Base-by-base conservation (phyloP, 2,113 vertebrate genomes). In the Phalacrocorax pelagicus region DNA sequence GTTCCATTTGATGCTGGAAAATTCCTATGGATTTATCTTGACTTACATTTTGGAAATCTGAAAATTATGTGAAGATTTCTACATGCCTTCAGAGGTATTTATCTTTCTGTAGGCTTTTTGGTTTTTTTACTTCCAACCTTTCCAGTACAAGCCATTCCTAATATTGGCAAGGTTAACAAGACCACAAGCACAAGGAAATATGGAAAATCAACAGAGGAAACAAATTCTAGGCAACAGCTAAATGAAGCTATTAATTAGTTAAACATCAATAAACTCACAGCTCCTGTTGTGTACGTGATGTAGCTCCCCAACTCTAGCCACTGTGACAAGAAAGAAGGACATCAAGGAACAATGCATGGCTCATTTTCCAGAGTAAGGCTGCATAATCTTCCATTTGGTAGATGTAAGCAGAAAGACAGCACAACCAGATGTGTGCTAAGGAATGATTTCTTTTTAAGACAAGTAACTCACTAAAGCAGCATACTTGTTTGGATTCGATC, bases 211-310 rank as follows among this genome's bases (percentile, higher is more conserved):
- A 36, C 5, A 69, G 11, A 81, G 23, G 59, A 91, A 92, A 81
- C 0, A 66, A 84, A 59, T 47, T 2, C 11, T 34, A 47, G 7
- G 26, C 40, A 84, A 59, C 61, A 15, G 1, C 1, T 51, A 67
- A 81, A 55, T 69, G 17, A 79, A 82, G 15, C 10, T 83, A 67
- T 74, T 16, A 6, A 61, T 66, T 58, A 81, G 6, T 54, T 73
- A 83, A 86, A 74, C 14, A 42, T 15, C 12, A 67, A 11, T 5
- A 32, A 75, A 70, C 0, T 4, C 46, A 46, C 46, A 61, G 38
- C 12, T 70, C 8, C 34, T 78, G 9, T 30, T 36, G 2, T 26
- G 1, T n/a, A 10, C 34, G 3, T 49, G 24, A 21, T 1, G 0
- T 12, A 65, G 7, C 7, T 92, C 51, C 18, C 8, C 44, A 47